Evolutionary conservation across 2,113 vertebrate species (phyloP), one percentile per base, ranked within the genome.

Genomic region (Cololabis saira): DNA sequence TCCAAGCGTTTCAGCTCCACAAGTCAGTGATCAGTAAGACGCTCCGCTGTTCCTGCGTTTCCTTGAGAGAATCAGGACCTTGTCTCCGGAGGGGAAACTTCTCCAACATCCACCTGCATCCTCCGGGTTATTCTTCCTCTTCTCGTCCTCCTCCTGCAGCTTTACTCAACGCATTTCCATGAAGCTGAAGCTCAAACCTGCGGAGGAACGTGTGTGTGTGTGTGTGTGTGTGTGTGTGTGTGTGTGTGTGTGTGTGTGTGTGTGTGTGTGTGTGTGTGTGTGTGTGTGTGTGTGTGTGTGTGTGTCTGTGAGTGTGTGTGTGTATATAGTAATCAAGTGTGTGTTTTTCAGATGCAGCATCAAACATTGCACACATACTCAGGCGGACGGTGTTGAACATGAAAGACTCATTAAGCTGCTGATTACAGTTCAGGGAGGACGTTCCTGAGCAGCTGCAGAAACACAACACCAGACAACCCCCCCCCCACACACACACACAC

Each of bases 391-490:
- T 61, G 64, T 67, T 72, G 71, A 82, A 80, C 76, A 84, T 81
- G 55, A 82, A 77, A 82, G 83, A 78, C 76, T 86, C 83, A 81
- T 86, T 86, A 79, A 70, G 33, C 45, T 45, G 1, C 61, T 81
- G 81, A 82, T 86, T 83, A 74, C 76, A 80, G 83, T 76, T 82
- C 45, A 3, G 78, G 75, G 71, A 76, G 54, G 58, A 70, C 40
- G 64, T 49, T 65, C 49, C 65, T 67, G 58, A 71, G 71, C 76
- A 82, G 80, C 76, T 71, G 77, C 68, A 61, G 45, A 18, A 21
- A 42, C 18, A 12, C 71, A 1, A 60, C 17, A 45, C 53, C 69
- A 53, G 44, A 53, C 57, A 56, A n/a, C n/a, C n/a, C n/a, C n/a
- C n/a, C n/a, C n/a, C n/a, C n/a, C 49, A 68, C 43, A 40, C 62